Evolutionary conservation across 2,113 vertebrate genomes (phyloP).

Genomic region (Picathartes gymnocephalus): DNA sequence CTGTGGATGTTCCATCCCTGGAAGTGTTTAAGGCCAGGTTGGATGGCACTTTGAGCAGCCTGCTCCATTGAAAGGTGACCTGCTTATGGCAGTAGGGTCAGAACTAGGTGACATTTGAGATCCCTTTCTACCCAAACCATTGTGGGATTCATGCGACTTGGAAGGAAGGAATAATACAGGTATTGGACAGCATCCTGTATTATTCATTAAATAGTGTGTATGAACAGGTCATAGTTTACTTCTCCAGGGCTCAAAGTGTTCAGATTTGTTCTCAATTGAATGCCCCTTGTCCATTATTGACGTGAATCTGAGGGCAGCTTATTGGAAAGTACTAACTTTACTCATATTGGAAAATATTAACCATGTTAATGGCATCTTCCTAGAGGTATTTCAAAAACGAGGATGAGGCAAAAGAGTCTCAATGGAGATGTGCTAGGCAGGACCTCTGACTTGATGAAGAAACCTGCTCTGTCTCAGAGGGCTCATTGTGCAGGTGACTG

Average conservation of each 20-base stretch:
- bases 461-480: not conserved
- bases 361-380: not conserved
- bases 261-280: accelerated
- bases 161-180: not conserved
- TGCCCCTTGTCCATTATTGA: not conserved
- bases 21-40: not conserved
- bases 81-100: not conserved
- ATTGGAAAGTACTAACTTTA: not conserved
- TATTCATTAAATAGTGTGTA: not conserved
- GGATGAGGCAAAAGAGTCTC: not conserved
- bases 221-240: not conserved
- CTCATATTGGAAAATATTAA: not conserved
- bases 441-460: not conserved
- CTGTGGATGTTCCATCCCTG: not conserved
- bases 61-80: not conserved
- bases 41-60: not conserved
- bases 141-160: not conserved
- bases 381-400: not conserved
- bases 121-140: not conserved
- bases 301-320: not conserved
- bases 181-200: not conserved
- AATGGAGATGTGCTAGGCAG: not conserved
- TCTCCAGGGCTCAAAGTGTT: not conserved
- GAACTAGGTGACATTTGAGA: not conserved
- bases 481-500: not conserved